Percentiles rank a stretch among this genome's conserved stretches.
Evolutionary conservation across 2,888 invertebrate genomes (phyloP).

Genomic region (Brachypalpus laphriformis): DNA sequence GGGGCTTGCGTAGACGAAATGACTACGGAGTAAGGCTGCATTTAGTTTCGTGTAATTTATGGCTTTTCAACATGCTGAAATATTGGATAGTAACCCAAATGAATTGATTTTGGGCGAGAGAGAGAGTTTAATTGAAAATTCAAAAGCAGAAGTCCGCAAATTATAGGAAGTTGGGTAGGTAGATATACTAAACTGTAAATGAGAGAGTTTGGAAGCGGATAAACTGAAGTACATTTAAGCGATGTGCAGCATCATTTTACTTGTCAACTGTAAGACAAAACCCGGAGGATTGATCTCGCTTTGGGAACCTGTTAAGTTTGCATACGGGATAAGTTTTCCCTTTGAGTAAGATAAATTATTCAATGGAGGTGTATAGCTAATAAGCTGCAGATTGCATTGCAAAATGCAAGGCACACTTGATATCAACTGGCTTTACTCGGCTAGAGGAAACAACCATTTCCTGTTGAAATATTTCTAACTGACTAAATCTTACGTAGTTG

Average conservation of each 20-base stretch:
- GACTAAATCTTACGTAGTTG: too few relatives aligned
- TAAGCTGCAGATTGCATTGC: not conserved
- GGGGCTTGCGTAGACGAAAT: not conserved
- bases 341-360: slow-evolving; percentile 36
- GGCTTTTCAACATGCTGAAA: slow-evolving; percentile 30
- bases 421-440: too few relatives aligned
- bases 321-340: slow-evolving; percentile 2
- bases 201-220: not conserved
- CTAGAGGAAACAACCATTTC: too few relatives aligned
- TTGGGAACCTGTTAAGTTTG: slow-evolving; percentile 8
- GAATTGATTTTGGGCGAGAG: slow-evolving; percentile 22
- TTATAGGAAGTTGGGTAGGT: not conserved
- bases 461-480: too few relatives aligned
- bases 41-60: slow-evolving; percentile 43
- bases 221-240: not conserved
- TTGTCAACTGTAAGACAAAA: not conserved
- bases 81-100: slow-evolving; percentile 10
- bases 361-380: not conserved
- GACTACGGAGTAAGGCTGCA: slow-evolving; percentile 3
- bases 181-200: not conserved
- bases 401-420: too few relatives aligned
- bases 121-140: slow-evolving; percentile 47
- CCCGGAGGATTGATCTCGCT: not conserved
- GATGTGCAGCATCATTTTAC: not conserved
- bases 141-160: slow-evolving; percentile 18